phyloP scores from a whole-genome alignment of 2,888 invertebrate genomes.

The Andricus quercusramuli region DNA sequence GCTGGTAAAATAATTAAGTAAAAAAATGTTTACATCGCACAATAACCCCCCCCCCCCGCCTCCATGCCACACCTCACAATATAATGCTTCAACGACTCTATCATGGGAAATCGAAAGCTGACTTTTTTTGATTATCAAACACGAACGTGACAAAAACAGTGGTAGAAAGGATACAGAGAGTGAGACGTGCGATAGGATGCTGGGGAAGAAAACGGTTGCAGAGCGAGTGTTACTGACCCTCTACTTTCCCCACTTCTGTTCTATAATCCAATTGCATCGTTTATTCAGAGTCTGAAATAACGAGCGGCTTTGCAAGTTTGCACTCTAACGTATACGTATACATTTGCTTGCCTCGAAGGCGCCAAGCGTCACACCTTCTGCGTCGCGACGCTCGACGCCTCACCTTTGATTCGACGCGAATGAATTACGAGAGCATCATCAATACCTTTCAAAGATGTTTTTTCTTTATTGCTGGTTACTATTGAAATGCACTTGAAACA shows the following conservation, averaged over 20 bases:
- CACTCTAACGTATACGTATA: not conserved
- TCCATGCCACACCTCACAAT: too few species aligned
- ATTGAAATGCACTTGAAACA: not conserved
- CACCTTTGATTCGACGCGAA: slow-evolving; percentile 4
- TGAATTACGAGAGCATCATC: slow-evolving; percentile 9
- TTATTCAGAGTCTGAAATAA: slow-evolving; percentile 27
- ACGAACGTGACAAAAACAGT: slow-evolving; percentile 22
- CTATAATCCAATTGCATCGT: slow-evolving; percentile 33
- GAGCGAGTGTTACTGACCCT: slow-evolving; percentile 28
- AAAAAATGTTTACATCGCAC: too few species aligned
- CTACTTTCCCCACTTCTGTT: slow-evolving; percentile 19
- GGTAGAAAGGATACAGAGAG: not conserved
- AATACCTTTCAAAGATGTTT: slow-evolving; percentile 5
- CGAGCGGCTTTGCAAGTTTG: slow-evolving; percentile 26
- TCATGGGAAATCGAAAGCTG: not conserved
- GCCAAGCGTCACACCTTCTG: slow-evolving; percentile 26
- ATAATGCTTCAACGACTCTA: not conserved
- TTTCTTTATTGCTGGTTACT: not conserved
- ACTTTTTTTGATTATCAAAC: not conserved
- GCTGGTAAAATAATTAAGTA: too few species aligned
- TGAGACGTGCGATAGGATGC: slow-evolving; percentile 2
- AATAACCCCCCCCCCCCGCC: too few species aligned
- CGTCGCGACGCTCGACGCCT: slow-evolving; percentile 17
- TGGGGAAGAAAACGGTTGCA: slow-evolving; percentile 9
- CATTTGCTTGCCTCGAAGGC: not conserved